Conservation (phyloP, 1,140 invertebrate species). For the Musca vetustissima region DNA sequence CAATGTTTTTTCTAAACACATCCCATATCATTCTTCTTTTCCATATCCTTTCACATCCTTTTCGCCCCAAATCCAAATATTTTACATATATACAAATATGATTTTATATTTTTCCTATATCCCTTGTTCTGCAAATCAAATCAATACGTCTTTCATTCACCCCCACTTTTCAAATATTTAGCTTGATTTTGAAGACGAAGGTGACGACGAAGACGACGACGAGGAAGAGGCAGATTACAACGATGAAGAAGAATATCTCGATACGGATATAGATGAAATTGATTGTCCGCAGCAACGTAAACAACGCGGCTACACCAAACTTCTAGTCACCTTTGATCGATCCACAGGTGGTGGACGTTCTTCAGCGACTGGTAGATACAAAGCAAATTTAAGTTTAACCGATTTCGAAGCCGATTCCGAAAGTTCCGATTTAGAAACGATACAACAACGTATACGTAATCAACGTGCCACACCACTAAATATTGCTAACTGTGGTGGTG, state of each 20-base stretch:
- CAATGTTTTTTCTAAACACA: no score
- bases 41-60: no score
- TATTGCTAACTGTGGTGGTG: background rate
- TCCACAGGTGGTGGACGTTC: slow-evolving; percentile 7
- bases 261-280: slow-evolving; percentile 37
- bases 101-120: no score
- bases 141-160: background rate
- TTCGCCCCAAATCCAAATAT: no score
- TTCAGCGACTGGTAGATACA: slow-evolving; percentile 4
- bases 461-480: background rate
- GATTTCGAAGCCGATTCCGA: slow-evolving; percentile 55
- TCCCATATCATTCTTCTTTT: no score
- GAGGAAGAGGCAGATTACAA: slow-evolving; percentile 34
- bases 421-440: slow-evolving; percentile 50
- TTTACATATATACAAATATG: no score
- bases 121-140: background rate
- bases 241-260: slow-evolving; percentile 32
- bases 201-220: slow-evolving; percentile 35
- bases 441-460: slow-evolving; percentile 13
- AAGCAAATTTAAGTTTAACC: slow-evolving; percentile 35
- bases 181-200: slow-evolving; percentile 27
- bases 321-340: slow-evolving; percentile 27
- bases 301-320: slow-evolving; percentile 15
- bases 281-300: slow-evolving; percentile 12
- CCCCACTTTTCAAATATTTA: background rate